A percentile compares a stretch with the other conserved stretches of the same genome.
These are phyloP conservation scores for Cotesia glomerata DNA, from an alignment of 1,140 invertebrate genomes.

Conservation along the genomic window DNA sequence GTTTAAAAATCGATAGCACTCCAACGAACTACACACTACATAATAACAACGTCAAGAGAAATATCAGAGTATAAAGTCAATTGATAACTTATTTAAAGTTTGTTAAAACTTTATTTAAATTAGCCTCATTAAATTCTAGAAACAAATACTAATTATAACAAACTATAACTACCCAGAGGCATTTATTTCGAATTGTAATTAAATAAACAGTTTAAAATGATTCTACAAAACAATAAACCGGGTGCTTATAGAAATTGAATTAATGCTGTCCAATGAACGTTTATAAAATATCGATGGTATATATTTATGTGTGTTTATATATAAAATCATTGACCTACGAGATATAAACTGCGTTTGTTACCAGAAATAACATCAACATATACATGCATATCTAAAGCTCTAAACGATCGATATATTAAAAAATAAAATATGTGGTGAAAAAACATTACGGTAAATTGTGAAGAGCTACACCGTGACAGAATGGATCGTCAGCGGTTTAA, in stretches of 20 bases:
- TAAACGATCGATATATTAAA: slow-evolving; percentile 41
- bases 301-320: no score
- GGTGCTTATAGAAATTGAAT: no score
- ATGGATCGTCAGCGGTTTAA: slow-evolving; percentile 49
- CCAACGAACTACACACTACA: slow-evolving; percentile 21
- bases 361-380: slow-evolving; percentile 17
- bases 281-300: background rate
- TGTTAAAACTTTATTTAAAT: slow-evolving; percentile 1
- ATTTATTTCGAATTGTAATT: background rate
- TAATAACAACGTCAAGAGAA: background rate
- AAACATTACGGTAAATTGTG: background rate
- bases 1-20: slow-evolving; percentile 60
- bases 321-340: slow-evolving; percentile 1
- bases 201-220: background rate
- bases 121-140: background rate
- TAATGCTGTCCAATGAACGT: no score
- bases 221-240: no score
- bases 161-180: background rate
- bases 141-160: background rate
- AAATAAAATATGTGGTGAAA: slow-evolving; percentile 29
- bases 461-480: slow-evolving; percentile 32
- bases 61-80: background rate
- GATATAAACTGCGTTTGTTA: slow-evolving; percentile 15
- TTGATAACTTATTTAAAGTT: slow-evolving; percentile 11
- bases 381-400: background rate